These are phyloP conservation scores for Pterobdella sp. DNA, from an alignment of 2,888 invertebrate species.

Conservation along the genomic window DNA sequence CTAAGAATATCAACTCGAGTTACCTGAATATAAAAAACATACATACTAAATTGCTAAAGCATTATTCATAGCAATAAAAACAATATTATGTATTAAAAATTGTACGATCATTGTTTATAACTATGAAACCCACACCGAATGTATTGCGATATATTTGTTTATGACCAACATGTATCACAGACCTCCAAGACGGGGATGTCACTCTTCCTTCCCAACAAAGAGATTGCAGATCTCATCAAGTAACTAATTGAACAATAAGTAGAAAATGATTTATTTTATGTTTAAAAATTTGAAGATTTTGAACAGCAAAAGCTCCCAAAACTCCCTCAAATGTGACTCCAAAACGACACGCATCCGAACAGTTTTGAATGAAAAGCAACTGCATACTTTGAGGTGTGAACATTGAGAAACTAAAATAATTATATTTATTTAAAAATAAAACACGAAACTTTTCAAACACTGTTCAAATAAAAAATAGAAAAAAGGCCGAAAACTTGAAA, in stretches of 20 bases:
- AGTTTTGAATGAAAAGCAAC: slow-evolving; percentile 94
- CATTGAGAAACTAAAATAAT: not conserved
- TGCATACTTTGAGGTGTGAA: slow-evolving; percentile 74
- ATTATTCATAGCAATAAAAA: too few relatives aligned
- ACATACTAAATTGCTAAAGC: too few relatives aligned
- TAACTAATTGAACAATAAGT: not conserved
- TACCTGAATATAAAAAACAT: too few relatives aligned
- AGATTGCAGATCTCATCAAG: not conserved
- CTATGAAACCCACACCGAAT: too few relatives aligned
- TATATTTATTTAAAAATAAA: not conserved
- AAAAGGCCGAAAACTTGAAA: too few relatives aligned
- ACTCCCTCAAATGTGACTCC: not conserved
- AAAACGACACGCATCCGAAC: slow-evolving; percentile 69
- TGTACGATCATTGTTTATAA: too few relatives aligned
- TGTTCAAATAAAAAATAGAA: too few relatives aligned
- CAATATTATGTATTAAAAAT: too few relatives aligned
- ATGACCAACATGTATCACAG: too few relatives aligned
- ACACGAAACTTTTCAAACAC: not conserved
- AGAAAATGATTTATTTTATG: not conserved
- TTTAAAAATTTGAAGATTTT: not conserved
- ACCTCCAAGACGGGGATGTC: not conserved
- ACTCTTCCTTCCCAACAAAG: not conserved
- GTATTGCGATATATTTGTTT: too few relatives aligned
- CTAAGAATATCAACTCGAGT: too few relatives aligned
- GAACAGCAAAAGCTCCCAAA: not conserved